phyloP scores from a whole-genome alignment of 2,113 vertebrate genomes.

The Malurus alboscapulatus region DNA sequence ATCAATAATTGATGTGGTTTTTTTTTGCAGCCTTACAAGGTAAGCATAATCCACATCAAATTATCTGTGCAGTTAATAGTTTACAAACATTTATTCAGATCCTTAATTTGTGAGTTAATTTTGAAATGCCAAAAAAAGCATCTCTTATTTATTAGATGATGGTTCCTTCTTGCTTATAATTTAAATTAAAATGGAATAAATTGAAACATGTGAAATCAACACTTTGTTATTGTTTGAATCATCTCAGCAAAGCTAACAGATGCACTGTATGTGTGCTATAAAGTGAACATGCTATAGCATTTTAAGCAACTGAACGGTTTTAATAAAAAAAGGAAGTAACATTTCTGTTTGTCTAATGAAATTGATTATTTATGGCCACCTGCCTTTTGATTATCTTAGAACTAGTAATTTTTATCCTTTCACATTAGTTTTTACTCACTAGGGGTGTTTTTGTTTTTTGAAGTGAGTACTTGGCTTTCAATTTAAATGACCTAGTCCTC shows the following conservation, averaged over 20 bases:
- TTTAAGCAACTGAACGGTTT: neutral
- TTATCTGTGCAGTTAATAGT: neutral
- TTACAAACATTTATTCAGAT: slow-evolving; percentile 1
- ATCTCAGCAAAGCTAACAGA: neutral
- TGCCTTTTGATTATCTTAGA: neutral
- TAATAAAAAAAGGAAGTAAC: neutral
- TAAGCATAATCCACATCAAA: neutral
- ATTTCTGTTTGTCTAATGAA: neutral
- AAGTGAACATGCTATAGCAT: neutral
- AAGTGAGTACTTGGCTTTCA: neutral
- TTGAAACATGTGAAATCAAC: neutral
- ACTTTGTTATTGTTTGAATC: neutral
- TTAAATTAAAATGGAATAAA: slow-evolving; percentile 13
- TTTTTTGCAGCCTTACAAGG: neutral
- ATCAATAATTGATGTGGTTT: neutral
- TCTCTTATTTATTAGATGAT: neutral
- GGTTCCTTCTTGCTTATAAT: neutral
- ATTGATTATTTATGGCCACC: neutral
- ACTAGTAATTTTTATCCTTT: neutral
- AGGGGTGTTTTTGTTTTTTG: fast-evolving
- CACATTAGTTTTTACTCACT: neutral
- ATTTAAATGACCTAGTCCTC: neutral
- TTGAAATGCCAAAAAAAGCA: slow-evolving; percentile 1
- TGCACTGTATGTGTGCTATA: neutral
- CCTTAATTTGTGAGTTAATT: slow-evolving; percentile 6